phyloP scores from a whole-genome alignment of 2,113 vertebrate species.

The Ceyx melanurus region DNA sequence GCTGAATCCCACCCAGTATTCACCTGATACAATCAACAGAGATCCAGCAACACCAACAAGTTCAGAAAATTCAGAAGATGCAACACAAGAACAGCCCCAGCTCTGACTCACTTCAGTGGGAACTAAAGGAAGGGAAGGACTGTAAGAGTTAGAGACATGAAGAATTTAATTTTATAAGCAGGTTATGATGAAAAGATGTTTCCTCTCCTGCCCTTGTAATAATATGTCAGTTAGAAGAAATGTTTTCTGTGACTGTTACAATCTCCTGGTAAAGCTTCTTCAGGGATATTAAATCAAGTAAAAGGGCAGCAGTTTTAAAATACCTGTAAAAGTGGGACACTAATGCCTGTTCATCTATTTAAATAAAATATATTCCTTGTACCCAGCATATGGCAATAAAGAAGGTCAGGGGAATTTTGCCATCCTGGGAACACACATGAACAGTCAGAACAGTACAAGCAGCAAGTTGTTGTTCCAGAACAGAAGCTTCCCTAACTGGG shows the following conservation, averaged over 20 bases:
- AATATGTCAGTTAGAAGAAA: slow-evolving; percentile 15
- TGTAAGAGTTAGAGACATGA: background rate
- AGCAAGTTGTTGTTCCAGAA: background rate
- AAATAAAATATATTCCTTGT: background rate
- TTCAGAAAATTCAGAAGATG: background rate
- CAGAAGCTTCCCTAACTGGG: background rate
- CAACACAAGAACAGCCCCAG: background rate
- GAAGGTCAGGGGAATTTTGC: background rate
- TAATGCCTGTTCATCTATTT: background rate
- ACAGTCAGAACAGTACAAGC: background rate
- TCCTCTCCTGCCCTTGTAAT: slow-evolving; percentile 1
- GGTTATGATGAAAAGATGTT: slow-evolving; percentile 5
- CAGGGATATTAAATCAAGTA: background rate
- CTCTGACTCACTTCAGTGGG: background rate
- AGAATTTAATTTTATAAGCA: background rate
- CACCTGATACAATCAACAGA: background rate
- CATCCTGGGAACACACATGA: background rate
- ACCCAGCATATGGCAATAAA: background rate
- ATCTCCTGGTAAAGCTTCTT: slow-evolving; percentile 1
- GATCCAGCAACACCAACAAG: background rate
- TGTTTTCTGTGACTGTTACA: background rate
- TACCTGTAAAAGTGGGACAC: background rate
- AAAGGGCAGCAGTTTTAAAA: slow-evolving; percentile 42
- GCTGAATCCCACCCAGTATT: background rate
- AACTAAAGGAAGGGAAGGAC: background rate